Conservation (phyloP, 2,888 invertebrate genomes). For the Drosophila cyrtoloma region DNA sequence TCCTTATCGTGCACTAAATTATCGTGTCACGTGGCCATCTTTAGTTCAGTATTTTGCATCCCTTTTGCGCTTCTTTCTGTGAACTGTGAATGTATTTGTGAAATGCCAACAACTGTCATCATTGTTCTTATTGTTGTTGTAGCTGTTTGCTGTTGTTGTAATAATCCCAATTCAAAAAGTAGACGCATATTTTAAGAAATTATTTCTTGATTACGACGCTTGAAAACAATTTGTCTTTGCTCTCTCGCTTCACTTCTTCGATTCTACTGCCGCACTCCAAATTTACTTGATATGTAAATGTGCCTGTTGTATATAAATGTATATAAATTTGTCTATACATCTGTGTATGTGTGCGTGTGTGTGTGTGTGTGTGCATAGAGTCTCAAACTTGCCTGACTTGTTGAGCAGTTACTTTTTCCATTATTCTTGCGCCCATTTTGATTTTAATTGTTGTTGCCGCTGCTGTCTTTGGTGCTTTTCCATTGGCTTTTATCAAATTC, state of each 20-base stretch:
- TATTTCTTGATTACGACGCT: constrained; percentile 81
- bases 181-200: constrained; percentile 82
- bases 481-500: constrained; percentile 74
- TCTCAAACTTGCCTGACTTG: constrained; percentile 76
- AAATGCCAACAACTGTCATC: constrained; percentile 64
- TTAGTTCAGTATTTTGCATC: constrained; percentile 66
- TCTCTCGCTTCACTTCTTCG: constrained; percentile 78
- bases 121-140: constrained; percentile 41
- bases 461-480: constrained; percentile 69
- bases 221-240: constrained; percentile 82
- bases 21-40: constrained; percentile 36
- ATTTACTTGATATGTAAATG: constrained; percentile 62
- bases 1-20: background rate
- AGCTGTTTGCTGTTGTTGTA: constrained; percentile 66
- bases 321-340: constrained; percentile 12
- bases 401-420: constrained; percentile 76
- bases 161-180: constrained; percentile 82
- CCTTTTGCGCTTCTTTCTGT: constrained; percentile 65
- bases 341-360: constrained; percentile 15
- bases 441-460: constrained; percentile 55
- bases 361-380: constrained; percentile 39
- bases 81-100: constrained; percentile 50
- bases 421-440: constrained; percentile 82
- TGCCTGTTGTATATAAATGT: constrained; percentile 12
- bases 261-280: constrained; percentile 46